These are phyloP conservation scores for Pontoporia blainvillei DNA, from an alignment of 2,113 vertebrate genomes.

Conservation along the genomic window DNA sequence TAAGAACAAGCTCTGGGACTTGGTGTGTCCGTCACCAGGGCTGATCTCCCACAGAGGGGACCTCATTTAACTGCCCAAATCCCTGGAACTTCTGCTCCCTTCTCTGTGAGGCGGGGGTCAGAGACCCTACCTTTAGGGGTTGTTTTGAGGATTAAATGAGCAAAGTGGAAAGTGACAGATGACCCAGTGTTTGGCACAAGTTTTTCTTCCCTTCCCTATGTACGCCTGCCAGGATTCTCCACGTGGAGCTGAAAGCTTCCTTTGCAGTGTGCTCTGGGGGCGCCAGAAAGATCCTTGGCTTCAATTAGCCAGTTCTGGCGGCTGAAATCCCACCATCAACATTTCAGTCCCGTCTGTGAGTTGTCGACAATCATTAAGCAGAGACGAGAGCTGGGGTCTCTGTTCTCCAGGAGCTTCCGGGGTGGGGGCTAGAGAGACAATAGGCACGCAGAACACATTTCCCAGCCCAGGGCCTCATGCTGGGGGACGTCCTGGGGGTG, in stretches of 20 bases:
- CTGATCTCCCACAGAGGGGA: background rate
- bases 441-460: background rate
- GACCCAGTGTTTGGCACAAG: background rate
- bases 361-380: too few species aligned
- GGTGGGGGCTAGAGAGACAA: background rate
- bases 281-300: background rate
- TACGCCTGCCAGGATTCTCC: background rate
- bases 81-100: background rate
- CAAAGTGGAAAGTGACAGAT: background rate
- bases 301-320: background rate
- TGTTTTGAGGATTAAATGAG: background rate
- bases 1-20: background rate
- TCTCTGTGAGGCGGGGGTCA: background rate
- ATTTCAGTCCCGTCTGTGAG: background rate
- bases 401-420: background rate
- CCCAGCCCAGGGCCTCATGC: background rate
- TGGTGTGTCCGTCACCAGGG: rapidly evolving
- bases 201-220: rapidly evolving
- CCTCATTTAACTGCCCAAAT: background rate
- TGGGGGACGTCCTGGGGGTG: background rate
- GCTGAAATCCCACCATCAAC: background rate
- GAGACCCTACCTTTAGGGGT: background rate
- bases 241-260: background rate
- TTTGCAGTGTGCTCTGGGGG: background rate
- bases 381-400: background rate